These are phyloP conservation scores for Drosophila malerkotliana DNA, from an alignment of 1,140 invertebrate genomes.

Conservation along the genomic window DNA sequence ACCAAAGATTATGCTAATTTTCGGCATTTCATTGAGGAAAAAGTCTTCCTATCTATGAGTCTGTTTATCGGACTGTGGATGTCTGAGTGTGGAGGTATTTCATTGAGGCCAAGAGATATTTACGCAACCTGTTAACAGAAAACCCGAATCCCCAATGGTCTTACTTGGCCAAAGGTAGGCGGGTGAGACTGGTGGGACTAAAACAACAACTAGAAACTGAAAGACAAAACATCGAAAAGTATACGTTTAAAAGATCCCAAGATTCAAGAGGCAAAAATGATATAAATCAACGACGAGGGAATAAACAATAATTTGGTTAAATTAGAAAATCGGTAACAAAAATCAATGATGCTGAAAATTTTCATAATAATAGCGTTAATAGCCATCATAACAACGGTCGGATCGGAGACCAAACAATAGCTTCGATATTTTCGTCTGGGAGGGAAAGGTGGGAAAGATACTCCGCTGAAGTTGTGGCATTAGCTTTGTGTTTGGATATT, in stretches of 20 bases:
- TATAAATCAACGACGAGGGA: conserved; percentile 56
- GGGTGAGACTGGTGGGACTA: conserved; percentile 1
- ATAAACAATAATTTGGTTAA: conserved; percentile 77
- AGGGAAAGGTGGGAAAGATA: conserved; percentile 50
- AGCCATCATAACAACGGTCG: conserved; percentile 69
- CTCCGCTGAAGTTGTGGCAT: conserved; percentile 13
- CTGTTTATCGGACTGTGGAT: conserved; percentile 13
- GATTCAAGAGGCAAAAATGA: conserved; percentile 29
- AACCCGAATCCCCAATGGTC: conserved; percentile 26
- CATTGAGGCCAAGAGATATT: conserved; percentile 68
- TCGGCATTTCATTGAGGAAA: conserved; percentile 77
- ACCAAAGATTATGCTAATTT: conserved; percentile 70
- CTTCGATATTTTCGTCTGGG: conserved; percentile 26
- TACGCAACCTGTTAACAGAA: conserved; percentile 77
- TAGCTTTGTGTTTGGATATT: conserved; percentile 3
- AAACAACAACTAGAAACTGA: conserved; percentile 14
- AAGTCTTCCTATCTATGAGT: conserved; percentile 39
- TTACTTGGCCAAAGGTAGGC: background rate
- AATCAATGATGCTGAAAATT: conserved; percentile 82
- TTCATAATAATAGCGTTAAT: conserved; percentile 81
- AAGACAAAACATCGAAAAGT: conserved; percentile 43
- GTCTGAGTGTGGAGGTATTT: conserved; percentile 57
- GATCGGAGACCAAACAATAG: conserved; percentile 48
- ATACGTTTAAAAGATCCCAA: conserved; percentile 10
- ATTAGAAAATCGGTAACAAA: conserved; percentile 81